Base-by-base conservation (phyloP, 2,113 vertebrate genomes). In the Hystrix cristata region DNA sequence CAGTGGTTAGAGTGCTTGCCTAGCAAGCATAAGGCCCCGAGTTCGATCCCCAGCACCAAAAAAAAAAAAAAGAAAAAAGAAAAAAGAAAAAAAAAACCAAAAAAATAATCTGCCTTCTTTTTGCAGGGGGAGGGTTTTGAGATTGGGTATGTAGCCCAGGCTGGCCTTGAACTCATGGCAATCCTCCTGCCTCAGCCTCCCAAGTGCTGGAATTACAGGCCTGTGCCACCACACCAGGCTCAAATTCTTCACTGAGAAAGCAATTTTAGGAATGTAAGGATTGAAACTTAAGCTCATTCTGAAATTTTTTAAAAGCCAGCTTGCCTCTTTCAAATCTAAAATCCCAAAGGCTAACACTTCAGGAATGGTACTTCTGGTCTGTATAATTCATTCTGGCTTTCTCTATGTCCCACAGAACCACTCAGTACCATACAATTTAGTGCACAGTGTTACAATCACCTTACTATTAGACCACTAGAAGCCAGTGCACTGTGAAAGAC, bases 231-330 rank as follows among this genome's bases (percentile, higher is more conserved):
- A 78, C 19, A 12, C 46, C 27, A 12, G 48, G 25, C 27, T 78
- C 74, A 78, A 51, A 78, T 78, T 78, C 46, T 51, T 29, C 29
- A 46, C 31, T 51, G 71, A 69, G 71, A 88, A 95, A 95, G 88
- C 29, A 91, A 87, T 38, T 86, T 82, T 51, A 96, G 16, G 38
- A 93, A 94, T n/a, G 12, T 23, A 25, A 38, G 7, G 64, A 76
- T 78, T 94, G 74, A 92, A 94, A 87, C 23, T 51, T 71, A 59
- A 93, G 64, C 48, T 92, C 57, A 88, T 43, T 81, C 71, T 92
- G 79, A 95, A 86, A 96, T 55, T 78, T 48, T 38, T 67, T 89
- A 92, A 19, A 92, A 19, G 57, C 14, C 48, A 79, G 67, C 43
- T 48, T 13, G n/a, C 27, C 19, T 86, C 81, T 93, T 91, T 83